Base-by-base conservation (phyloP, 2,888 invertebrate genomes). In the Cheilosia scutellata region DNA sequence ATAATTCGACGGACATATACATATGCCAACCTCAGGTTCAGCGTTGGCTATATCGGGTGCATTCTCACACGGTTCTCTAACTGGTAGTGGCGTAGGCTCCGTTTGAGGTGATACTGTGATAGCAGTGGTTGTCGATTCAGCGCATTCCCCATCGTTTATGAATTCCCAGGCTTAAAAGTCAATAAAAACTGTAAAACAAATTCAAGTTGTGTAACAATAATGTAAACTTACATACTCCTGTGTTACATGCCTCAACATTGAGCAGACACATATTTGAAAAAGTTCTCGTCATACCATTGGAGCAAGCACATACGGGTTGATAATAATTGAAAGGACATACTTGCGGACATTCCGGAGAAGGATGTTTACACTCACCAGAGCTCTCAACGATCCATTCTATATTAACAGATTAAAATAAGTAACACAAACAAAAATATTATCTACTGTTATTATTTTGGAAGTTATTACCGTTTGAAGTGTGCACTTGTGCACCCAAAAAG, bases 1-100 rank as follows among this genome's bases (percentile, higher is more conserved):
- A 37, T 68, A 65, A 33, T n/a, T 53, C 0, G 42, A n/a, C 60
- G 82, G 44, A 7, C 82, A 82, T 0, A 70, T n/a, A 7, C 82
- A 82, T 0, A 70, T n/a, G 4, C 4, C 9, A 9, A 11, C 4
- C 3, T 37, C 37, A 37, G 82, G 76, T n/a, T 76, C 44, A 53
- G 47, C 13, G 16, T 71, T 29, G 6, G 25, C 25, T 5, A 37
- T 11, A 3, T 37, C 37, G 11, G 37, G 37, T 37, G 37, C 11
- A 4, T 31, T 40, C 0, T 68, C 62, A 31, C 82, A 82, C 9
- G 44, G 11, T n/a, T 5, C 20, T 33, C 27, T 13, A 2, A 40
- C 2, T 9, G 37, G 16, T 2, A 29, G 27, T 25, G 51, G 5
- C 0, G 9, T 11, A 4, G 63, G 27, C 2, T 40, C 16, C 3